Base-by-base conservation (phyloP, 2,888 invertebrate genomes). In the Halictus ligatus region DNA sequence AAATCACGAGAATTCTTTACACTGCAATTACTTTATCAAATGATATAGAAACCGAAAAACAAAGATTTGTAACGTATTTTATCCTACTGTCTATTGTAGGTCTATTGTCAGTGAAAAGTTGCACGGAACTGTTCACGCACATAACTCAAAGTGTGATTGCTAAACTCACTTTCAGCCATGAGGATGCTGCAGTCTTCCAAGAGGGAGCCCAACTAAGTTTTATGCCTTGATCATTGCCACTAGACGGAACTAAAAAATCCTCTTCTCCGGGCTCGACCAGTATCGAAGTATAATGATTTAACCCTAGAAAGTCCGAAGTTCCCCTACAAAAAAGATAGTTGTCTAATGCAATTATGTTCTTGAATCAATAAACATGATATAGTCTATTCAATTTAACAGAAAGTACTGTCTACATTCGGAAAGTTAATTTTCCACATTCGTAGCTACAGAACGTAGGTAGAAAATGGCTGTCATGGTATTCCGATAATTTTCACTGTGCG, bases 181-280 rank as follows among this genome's bases (percentile, higher is more conserved):
- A 93, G 10, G 96, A 96, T 86, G 96, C 95, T 96, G 96, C 96
- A 21, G 96, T 95, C 58, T 96, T 96, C 97, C 97, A 97, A 1
- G 95, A 95, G 1, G 96, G 95, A 93, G 97, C 96, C 89, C 96
- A 95, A 69, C 95, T 96, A 89, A 96, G 95, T 18, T 96, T 94
- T 40, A 97, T 96, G 2, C 97, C 97, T 18, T 83, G 78, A 69
- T 94, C 93, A 29, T 91, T 69, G 7, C 81, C 85, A 78, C 91
- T 91, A 0, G 86, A 80, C 0, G 86, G 96, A 0, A 93, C 69
- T 0, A 67, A 4, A 5, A 1, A 35, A 35, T 35, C 1, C 4
- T 25, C 73, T 48, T 77, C 29, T 18, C 89, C 89, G 7, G 78
- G 67, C 75, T 92, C 89, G 0, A 90, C 90, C 6, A 93, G 25